A percentile compares a stretch with the other conserved stretches of the same genome.
These are phyloP conservation scores for Ictidomys tridecemlineatus DNA, from an alignment of 2,113 vertebrate species.

Conservation along the genomic window DNA sequence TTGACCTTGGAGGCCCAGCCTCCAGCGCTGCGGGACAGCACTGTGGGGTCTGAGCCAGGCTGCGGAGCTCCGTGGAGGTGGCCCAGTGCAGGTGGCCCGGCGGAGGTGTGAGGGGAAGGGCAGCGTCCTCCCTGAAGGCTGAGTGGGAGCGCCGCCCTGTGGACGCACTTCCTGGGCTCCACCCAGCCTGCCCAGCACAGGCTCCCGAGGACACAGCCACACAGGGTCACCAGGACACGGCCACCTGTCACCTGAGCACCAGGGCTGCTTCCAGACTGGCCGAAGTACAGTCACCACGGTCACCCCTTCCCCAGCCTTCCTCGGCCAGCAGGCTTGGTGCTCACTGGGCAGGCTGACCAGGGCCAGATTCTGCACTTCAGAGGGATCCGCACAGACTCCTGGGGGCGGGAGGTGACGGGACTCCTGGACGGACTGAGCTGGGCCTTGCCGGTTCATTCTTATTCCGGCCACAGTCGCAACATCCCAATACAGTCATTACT, in stretches of 20 bases:
- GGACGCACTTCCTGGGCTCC: no score
- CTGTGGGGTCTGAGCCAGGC: neutral
- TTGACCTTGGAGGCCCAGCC: neutral
- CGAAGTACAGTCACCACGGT: rapidly evolving
- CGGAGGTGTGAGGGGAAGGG: rapidly evolving
- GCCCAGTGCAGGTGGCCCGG: no score
- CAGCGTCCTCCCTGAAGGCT: rapidly evolving
- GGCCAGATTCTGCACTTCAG: rapidly evolving
- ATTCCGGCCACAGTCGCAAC: neutral
- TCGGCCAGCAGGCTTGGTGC: no score
- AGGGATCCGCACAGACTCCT: rapidly evolving
- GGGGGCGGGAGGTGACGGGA: neutral
- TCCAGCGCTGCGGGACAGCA: rapidly evolving
- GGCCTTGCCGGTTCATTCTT: neutral
- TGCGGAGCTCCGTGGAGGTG: rapidly evolving
- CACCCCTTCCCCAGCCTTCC: neutral
- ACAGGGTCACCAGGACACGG: neutral
- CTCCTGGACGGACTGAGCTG: neutral
- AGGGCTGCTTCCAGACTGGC: neutral
- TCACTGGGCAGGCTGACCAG: neutral
- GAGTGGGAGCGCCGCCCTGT: no score
- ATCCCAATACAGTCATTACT: neutral
- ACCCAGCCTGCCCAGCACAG: rapidly evolving
- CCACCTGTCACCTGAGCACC: rapidly evolving
- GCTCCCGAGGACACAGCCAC: neutral